Base-by-base conservation (phyloP, 2,888 invertebrate species). In the Machimus atricapillus region DNA sequence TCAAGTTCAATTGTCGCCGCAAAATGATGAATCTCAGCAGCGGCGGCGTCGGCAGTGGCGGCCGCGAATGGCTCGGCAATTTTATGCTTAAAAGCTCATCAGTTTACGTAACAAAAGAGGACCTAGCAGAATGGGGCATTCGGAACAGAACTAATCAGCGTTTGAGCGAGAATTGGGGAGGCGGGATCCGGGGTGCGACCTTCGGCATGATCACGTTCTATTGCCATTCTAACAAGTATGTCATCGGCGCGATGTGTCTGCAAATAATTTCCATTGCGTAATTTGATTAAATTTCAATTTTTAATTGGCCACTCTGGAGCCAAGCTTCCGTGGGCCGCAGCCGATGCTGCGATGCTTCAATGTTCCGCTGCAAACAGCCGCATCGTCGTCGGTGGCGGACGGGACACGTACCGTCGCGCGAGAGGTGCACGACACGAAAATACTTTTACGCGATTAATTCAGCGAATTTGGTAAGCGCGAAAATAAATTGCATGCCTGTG, bases 271-370 rank as follows among this genome's bases (percentile, higher is more conserved):
- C 43, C 74, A 85, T 85, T 85, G 85, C 85, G 85, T 85, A 85
- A 85, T 85, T 85, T 85, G 85, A 85, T 85, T 85, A 85, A 85
- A 85, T 85, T 85, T 74, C 85, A 85, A 85, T 74, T 85, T 85
- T 74, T 85, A 85, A 85, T 85, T 74, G 85, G 37, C 27, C 23
- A 74, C 40, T 27, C 43, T 34, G 16, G 85, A 74, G 46, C 31
- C 16, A 14, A 43, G 81, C 56, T 52, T 56, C 56, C 66, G 27
- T 81, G 56, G 81, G 66, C 66, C 66, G 40, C 14, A 23, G 14
- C 16, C 9, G 66, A 37, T 19, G 12, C 37, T 31, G 31, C 9
- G 66, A 66, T 19, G 12, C 37, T n/a, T n/a, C n/a, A n/a, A n/a
- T n/a, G n/a, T n/a, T n/a, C 34, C 8, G 5, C 3, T n/a, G 23